These are phyloP conservation scores for Gisinianus flammeolus DNA, from an alignment of 2,888 invertebrate species.

Conservation along the genomic window DNA sequence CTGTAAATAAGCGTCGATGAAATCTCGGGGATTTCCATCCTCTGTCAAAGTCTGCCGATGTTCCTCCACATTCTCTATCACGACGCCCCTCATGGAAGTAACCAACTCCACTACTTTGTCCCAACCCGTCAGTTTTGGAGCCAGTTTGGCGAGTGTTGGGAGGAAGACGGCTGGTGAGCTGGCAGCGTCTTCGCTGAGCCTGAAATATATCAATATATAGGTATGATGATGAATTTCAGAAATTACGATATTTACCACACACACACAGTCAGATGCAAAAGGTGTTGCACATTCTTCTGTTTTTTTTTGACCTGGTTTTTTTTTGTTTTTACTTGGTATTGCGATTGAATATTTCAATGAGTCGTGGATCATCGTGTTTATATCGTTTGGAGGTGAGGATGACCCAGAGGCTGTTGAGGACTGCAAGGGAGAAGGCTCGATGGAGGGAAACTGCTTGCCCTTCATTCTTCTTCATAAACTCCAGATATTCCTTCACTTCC, in stretches of 20 bases:
- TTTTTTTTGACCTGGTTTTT: too few species aligned
- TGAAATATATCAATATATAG: too few species aligned
- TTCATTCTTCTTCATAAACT: neutral
- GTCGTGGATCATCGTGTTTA: too few species aligned
- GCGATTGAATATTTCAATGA: too few species aligned
- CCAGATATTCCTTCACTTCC: neutral
- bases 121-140: conserved; percentile 16
- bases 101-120: neutral
- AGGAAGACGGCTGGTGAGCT: neutral
- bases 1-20: conserved; percentile 47
- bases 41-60: conserved; percentile 19
- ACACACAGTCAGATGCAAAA: too few species aligned
- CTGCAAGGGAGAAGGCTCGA: neutral
- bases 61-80: conserved; percentile 6
- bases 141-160: neutral
- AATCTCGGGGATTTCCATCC: conserved; percentile 41
- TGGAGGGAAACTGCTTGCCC: neutral
- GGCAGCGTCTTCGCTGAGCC: neutral
- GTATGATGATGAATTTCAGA: too few species aligned
- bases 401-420: neutral
- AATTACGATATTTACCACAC: too few species aligned
- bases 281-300: too few species aligned
- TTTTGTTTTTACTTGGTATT: too few species aligned
- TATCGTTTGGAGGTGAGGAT: neutral
- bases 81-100: neutral